A percentile compares a stretch with the other conserved stretches of the same genome.
phyloP scores from a whole-genome alignment of 2,797 vertebrate species.

The Xiphorhynchus erythropygius region DNA sequence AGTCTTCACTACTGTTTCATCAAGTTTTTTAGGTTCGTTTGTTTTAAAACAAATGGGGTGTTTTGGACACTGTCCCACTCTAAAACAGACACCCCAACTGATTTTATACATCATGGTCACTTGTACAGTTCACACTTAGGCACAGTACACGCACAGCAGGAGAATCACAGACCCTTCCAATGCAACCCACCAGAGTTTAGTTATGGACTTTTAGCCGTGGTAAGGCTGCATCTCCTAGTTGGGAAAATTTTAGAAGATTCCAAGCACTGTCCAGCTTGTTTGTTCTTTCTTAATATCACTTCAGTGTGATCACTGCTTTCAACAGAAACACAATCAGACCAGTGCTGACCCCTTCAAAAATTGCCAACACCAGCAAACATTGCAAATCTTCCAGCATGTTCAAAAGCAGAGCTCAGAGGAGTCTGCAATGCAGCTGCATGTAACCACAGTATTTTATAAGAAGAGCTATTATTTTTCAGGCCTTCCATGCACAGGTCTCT shows the following conservation, averaged over 20 bases:
- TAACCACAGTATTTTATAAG: not conserved
- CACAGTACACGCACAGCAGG: not conserved
- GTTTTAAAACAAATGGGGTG: not conserved
- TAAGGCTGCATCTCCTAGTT: not conserved
- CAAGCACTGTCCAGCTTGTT: not conserved
- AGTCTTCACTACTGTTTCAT: not conserved
- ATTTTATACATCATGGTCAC: not conserved
- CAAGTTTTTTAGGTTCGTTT: not conserved
- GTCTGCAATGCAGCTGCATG: not conserved
- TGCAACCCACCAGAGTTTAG: not conserved
- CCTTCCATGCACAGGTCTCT: not conserved
- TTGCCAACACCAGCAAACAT: not conserved
- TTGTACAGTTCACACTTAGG: not conserved
- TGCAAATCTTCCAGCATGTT: not conserved
- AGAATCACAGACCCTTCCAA: not conserved
- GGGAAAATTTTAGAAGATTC: not conserved
- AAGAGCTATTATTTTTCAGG: not conserved
- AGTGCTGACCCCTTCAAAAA: not conserved
- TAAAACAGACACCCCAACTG: not conserved
- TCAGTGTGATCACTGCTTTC: not conserved
- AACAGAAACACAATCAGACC: not conserved
- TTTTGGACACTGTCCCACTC: not conserved
- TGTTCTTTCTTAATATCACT: not conserved
- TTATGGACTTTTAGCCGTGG: rapidly evolving
- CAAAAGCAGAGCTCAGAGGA: not conserved